Evolutionary conservation across 2,888 invertebrate genomes (phyloP).

Genomic region (Drosophila buzzatii): DNA sequence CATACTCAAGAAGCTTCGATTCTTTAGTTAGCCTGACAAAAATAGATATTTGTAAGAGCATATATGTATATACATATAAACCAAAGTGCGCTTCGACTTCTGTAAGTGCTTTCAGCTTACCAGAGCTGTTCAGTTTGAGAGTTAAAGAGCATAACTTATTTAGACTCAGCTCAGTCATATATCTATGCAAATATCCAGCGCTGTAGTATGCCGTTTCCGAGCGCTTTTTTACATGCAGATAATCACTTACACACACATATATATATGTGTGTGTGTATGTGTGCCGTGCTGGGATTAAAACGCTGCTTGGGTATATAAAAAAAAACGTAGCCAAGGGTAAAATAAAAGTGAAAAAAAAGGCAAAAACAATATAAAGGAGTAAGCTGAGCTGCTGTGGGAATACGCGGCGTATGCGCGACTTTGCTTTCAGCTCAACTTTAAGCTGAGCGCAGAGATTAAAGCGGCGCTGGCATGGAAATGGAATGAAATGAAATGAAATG

Average conservation of each 20-base stretch:
- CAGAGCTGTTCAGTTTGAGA: neutral
- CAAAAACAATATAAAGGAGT: slow-evolving; percentile 20
- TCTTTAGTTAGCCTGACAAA: neutral
- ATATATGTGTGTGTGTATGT: slow-evolving; percentile 16
- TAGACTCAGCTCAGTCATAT: neutral
- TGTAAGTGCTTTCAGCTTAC: no score
- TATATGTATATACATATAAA: neutral
- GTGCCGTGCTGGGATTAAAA: slow-evolving; percentile 67
- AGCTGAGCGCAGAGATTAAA: slow-evolving; percentile 13
- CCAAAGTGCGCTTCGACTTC: no score
- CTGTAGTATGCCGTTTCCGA: slow-evolving; percentile 12
- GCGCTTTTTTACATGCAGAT: slow-evolving; percentile 53
- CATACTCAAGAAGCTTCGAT: no score
- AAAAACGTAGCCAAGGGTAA: slow-evolving; percentile 69
- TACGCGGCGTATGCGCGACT: slow-evolving; percentile 68
- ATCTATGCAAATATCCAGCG: slow-evolving; percentile 12
- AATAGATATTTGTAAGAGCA: no score
- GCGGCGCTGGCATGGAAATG: neutral
- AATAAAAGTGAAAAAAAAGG: slow-evolving; percentile 63
- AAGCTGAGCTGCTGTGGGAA: slow-evolving; percentile 66
- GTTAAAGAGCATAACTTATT: neutral
- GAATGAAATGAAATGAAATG: neutral
- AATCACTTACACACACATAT: slow-evolving; percentile 60
- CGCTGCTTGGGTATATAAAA: slow-evolving; percentile 65
- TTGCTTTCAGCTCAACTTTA: slow-evolving; percentile 39